phyloP scores from a whole-genome alignment of 2,797 vertebrate genomes.

The Gorsachius magnificus region DNA sequence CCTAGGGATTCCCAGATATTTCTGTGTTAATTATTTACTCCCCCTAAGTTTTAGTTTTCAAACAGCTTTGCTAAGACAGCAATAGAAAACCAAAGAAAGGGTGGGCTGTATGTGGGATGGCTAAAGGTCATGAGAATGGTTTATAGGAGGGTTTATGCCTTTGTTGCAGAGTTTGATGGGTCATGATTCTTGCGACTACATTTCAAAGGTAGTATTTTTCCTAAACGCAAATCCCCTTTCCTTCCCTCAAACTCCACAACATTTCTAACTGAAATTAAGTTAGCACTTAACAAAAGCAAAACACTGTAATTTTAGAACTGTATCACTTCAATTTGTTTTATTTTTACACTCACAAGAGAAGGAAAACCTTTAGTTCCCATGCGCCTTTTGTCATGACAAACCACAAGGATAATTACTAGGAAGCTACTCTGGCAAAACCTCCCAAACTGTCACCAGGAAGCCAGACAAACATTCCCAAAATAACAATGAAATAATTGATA shows the following conservation, averaged over 20 bases:
- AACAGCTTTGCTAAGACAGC: neutral
- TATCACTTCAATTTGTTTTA: constrained; percentile 17
- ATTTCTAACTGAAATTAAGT: constrained; percentile 16
- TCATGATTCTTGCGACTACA: neutral
- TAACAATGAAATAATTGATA: constrained; percentile 13
- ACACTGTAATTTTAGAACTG: constrained; percentile 36
- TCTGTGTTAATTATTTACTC: neutral
- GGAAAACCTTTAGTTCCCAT: constrained; percentile 22
- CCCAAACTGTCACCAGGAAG: constrained; percentile 14
- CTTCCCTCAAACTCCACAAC: neutral
- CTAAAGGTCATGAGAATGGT: neutral
- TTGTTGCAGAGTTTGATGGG: neutral
- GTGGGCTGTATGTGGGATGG: neutral
- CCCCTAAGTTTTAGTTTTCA: neutral
- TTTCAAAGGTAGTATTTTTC: neutral
- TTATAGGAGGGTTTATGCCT: neutral
- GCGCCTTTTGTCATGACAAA: constrained; percentile 54
- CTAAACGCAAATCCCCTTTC: neutral
- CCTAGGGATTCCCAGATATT: neutral
- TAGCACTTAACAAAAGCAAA: neutral
- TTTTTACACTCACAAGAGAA: constrained; percentile 35
- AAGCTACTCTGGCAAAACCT: constrained; percentile 8
- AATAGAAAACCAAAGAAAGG: neutral
- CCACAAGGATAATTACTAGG: constrained; percentile 48
- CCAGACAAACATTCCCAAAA: constrained; percentile 39